Conservation (phyloP, 2,797 vertebrate species). For the Anas acuta region DNA sequence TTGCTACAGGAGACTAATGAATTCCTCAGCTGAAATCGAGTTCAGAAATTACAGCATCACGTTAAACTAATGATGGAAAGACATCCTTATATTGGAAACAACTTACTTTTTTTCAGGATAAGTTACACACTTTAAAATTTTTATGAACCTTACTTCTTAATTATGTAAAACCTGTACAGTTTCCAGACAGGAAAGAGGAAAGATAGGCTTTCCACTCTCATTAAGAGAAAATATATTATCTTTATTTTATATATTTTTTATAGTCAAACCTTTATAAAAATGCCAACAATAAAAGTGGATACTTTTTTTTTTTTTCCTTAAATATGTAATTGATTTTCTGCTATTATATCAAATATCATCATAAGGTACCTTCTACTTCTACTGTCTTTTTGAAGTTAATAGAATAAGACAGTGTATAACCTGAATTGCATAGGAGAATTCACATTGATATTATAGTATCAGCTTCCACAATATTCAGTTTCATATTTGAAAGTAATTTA, state of each 20-base stretch:
- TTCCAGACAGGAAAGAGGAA: too few relatives aligned
- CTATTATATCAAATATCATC: neutral
- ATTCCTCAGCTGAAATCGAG: neutral
- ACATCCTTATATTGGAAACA: neutral
- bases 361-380: neutral
- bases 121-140: neutral
- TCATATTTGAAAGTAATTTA: neutral
- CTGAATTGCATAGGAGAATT: neutral
- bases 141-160: neutral
- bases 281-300: neutral
- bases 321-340: conserved; percentile 11
- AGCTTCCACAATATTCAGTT: conserved; percentile 1
- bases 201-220: neutral
- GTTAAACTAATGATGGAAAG: neutral
- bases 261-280: neutral
- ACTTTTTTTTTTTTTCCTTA: neutral
- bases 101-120: neutral
- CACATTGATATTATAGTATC: neutral
- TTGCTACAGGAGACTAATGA: neutral
- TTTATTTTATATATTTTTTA: neutral
- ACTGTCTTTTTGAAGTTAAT: conserved; percentile 4
- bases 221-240: neutral
- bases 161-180: neutral
- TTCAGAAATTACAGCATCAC: neutral
- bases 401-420: conserved; percentile 3